A percentile compares a stretch with the other conserved stretches of the same genome.
Evolutionary conservation across 2,888 invertebrate genomes (phyloP).

Genomic region (Ectobius pallidus): DNA sequence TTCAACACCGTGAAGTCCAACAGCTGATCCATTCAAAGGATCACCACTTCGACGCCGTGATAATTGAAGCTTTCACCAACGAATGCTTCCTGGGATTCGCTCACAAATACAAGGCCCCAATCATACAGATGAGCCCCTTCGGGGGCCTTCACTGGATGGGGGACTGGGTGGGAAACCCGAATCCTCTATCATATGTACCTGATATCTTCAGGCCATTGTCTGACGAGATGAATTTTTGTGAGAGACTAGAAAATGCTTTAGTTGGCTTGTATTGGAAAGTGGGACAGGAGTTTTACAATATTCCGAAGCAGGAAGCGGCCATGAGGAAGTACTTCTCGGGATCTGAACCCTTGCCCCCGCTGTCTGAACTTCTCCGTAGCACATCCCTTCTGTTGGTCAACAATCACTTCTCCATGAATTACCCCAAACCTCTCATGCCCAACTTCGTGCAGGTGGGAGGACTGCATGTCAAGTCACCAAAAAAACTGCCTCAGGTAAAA

Average conservation of each 20-base stretch:
- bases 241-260: constrained; percentile 60
- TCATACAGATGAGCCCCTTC: constrained; percentile 54
- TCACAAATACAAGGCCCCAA: constrained; percentile 56
- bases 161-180: constrained; percentile 57
- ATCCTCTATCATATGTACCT: constrained; percentile 59
- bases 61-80: constrained; percentile 58
- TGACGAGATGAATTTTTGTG: constrained; percentile 59
- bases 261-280: not conserved
- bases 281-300: not conserved
- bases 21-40: constrained; percentile 44
- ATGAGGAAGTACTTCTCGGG: constrained; percentile 38
- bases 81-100: constrained; percentile 58
- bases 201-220: constrained; percentile 55
- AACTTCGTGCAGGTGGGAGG: constrained; percentile 49
- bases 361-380: constrained; percentile 41
- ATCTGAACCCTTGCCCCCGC: constrained; percentile 36
- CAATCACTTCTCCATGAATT: constrained; percentile 46
- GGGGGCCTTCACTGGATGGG: constrained; percentile 57
- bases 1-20: constrained; percentile 39
- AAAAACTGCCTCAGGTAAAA: constrained; percentile 47
- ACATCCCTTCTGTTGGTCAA: constrained; percentile 46
- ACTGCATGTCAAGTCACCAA: constrained; percentile 48
- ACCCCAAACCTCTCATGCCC: constrained; percentile 46
- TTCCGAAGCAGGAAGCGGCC: not conserved
- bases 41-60: constrained; percentile 57